These are phyloP conservation scores for Oncopeltus fasciatus DNA, from an alignment of 1,140 invertebrate species.

Conservation along the genomic window DNA sequence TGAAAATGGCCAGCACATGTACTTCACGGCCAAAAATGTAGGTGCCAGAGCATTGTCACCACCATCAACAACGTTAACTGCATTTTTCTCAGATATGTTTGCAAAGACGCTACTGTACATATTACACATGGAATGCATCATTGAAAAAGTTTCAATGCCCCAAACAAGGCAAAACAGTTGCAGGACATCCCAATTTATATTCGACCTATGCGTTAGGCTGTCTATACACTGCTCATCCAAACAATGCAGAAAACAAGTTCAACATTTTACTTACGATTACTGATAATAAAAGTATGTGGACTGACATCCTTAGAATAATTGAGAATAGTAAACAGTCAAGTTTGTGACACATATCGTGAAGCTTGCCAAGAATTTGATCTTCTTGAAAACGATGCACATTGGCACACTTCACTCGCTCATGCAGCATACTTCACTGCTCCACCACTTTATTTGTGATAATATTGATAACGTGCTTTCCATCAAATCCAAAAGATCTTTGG, in stretches of 20 bases:
- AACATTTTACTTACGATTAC: conserved; percentile 33
- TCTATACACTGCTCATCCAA: conserved; percentile 32
- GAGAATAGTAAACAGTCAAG: conserved; percentile 30
- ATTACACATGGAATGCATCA: conserved; percentile 14
- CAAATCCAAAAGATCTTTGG: conserved; percentile 16
- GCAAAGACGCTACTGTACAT: conserved; percentile 13
- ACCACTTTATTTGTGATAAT: conserved; percentile 20
- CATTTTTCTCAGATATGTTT: not conserved
- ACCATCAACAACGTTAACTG: too few relatives aligned
- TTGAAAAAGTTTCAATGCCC: conserved; percentile 10
- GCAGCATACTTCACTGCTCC: conserved; percentile 10
- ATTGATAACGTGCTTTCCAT: conserved; percentile 17
- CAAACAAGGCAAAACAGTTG: conserved; percentile 16
- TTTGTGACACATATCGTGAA: conserved; percentile 29
- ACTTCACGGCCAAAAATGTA: too few relatives aligned
- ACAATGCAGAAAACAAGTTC: conserved; percentile 31
- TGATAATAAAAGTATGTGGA: conserved; percentile 32
- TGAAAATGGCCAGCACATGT: too few relatives aligned
- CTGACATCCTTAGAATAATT: conserved; percentile 32
- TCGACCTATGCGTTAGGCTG: conserved; percentile 23
- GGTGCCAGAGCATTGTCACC: too few relatives aligned
- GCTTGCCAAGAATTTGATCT: conserved; percentile 29
- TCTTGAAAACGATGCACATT: conserved; percentile 30
- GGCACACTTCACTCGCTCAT: conserved; percentile 25
- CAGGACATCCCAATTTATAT: not conserved